Evolutionary conservation across 1,140 invertebrate genomes (phyloP).

Genomic region (Drosophila littoralis): DNA sequence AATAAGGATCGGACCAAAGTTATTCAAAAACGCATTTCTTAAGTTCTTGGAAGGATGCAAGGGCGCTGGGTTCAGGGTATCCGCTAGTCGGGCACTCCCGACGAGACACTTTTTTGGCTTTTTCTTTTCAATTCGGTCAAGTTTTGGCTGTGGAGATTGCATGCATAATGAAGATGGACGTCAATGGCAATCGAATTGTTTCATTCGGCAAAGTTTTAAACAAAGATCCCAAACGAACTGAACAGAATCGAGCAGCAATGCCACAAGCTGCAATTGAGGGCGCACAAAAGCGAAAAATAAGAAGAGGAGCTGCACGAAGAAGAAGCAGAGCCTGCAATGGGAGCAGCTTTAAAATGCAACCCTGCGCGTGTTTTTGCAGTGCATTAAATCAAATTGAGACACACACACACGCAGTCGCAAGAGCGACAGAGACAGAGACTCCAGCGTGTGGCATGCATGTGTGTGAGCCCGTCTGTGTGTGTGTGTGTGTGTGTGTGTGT

Average conservation of each 20-base stretch:
- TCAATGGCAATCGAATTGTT: slow-evolving; percentile 63
- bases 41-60: no score
- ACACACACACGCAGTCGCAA: not conserved
- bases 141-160: slow-evolving; percentile 51
- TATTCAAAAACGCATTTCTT: no score
- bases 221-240: slow-evolving; percentile 25
- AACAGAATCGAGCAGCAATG: slow-evolving; percentile 13
- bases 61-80: not conserved
- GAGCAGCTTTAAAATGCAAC: slow-evolving; percentile 31
- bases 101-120: not conserved
- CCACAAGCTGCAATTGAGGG: not conserved
- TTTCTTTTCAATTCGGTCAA: slow-evolving; percentile 62
- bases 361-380: slow-evolving; percentile 29
- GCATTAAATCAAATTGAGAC: slow-evolving; percentile 35
- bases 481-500: slow-evolving; percentile 7
- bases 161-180: slow-evolving; percentile 73
- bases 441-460: not conserved
- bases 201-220: slow-evolving; percentile 40
- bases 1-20: no score
- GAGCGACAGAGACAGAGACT: not conserved
- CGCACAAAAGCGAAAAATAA: no score
- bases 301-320: not conserved
- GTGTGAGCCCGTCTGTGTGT: not conserved
- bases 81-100: not conserved
- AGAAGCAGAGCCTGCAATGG: not conserved